Percentiles rank a stretch among this genome's conserved stretches.
Conservation (phyloP, 2,113 vertebrate species). For the Ascaphus truei region DNA sequence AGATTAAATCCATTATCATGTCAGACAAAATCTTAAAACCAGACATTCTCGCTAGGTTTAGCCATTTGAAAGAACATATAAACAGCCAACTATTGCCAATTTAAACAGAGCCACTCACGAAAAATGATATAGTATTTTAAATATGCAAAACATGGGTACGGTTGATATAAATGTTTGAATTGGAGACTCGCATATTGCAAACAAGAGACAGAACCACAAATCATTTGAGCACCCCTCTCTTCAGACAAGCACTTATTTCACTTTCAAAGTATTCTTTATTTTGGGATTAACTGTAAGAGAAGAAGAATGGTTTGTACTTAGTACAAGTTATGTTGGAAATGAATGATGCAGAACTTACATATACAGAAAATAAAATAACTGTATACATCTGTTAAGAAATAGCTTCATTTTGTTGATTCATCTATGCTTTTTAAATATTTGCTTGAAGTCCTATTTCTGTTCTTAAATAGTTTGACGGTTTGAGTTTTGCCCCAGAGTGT, state of each 20-base stretch:
- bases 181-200: conserved; percentile 22
- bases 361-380: not conserved
- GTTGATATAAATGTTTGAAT: conserved; percentile 30
- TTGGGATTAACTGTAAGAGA: not conserved
- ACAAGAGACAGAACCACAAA: conserved; percentile 20
- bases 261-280: conserved; percentile 11
- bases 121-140: conserved; percentile 34
- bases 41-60: conserved; percentile 21
- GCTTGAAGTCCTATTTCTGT: not conserved
- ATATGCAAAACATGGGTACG: conserved; percentile 27
- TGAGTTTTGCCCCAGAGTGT: too few species aligned
- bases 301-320: conserved; percentile 16
- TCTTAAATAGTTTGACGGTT: not conserved
- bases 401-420: not conserved
- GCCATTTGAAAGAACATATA: conserved; percentile 17
- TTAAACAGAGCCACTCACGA: conserved; percentile 24
- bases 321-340: conserved; percentile 1
- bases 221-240: conserved; percentile 10
- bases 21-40: conserved; percentile 25
- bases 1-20: conserved; percentile 28
- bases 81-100: conserved; percentile 25
- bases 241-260: conserved; percentile 23
- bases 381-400: not conserved
- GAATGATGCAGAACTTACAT: not conserved
- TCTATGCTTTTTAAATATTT: not conserved